Percentiles rank a stretch among this genome's conserved stretches.
Evolutionary conservation across 2,888 invertebrate genomes (phyloP).

Genomic region (Dryobotodes eremita): DNA sequence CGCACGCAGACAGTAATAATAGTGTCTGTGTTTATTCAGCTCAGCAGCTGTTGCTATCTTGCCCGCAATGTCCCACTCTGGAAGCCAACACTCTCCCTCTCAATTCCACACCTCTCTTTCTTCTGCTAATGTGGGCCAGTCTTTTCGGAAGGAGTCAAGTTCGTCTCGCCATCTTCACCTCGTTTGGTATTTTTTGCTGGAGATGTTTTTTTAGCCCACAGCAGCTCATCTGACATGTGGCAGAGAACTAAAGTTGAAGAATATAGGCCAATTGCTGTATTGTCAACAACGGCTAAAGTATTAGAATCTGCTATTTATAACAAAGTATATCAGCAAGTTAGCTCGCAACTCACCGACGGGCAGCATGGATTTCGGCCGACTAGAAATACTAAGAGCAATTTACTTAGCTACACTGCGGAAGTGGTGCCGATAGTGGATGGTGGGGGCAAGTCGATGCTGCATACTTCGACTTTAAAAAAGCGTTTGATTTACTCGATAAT

Average conservation of each 20-base stretch:
- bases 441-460: slow-evolving; percentile 28
- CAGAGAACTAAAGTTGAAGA: background rate
- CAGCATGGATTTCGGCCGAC: background rate
- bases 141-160: too few relatives aligned
- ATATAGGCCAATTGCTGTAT: background rate
- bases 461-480: slow-evolving; percentile 36
- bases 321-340: background rate
- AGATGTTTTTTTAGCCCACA: too few relatives aligned
- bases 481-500: slow-evolving; percentile 35
- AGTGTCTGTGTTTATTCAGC: too few relatives aligned
- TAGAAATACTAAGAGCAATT: slow-evolving; percentile 30
- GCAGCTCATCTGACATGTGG: too few relatives aligned
- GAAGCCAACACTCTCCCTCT: too few relatives aligned
- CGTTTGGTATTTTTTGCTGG: too few relatives aligned
- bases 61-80: too few relatives aligned
- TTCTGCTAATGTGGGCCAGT: too few relatives aligned
- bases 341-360: background rate
- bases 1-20: too few relatives aligned
- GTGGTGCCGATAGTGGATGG: slow-evolving; percentile 26
- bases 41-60: too few relatives aligned
- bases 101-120: too few relatives aligned
- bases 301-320: background rate
- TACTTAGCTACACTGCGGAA: slow-evolving; percentile 20
- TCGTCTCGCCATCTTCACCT: too few relatives aligned
- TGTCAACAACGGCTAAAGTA: background rate